Base-by-base conservation (phyloP, 1,140 invertebrate genomes). In the Euura saliciscinereae region DNA sequence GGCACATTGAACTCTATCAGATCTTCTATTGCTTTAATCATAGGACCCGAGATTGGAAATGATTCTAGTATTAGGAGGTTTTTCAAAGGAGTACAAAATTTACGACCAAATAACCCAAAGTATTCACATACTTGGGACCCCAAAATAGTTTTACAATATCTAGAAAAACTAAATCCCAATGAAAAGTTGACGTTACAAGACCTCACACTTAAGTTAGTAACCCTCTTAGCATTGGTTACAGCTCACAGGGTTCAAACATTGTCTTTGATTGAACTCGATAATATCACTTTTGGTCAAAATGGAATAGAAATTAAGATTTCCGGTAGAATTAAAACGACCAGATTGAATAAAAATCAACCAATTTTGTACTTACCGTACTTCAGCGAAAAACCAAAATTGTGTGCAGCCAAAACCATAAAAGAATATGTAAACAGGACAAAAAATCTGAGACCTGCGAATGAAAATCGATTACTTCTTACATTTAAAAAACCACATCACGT, bases 81-180 rank as follows among this genome's bases (percentile, higher is more conserved):
- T 71, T 74, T 83, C 65, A 82, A 79, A 74, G 82, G 77, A 28
- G 73, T 78, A 6, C 75, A 73, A 43, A 68, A 43, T 42, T 43
- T 76, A 11, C 73, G 76, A 51, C 78, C 81, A 5, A 13, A 73
- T 0, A 69, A 71, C 13, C 79, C 78, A 3, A 74, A 75, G 45
- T 82, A 83, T 68, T 65, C 76, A 28, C n/a, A 69, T 11, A 76
- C 75, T 2, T 82, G 80, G 80, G 79, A 83, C 65, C 13, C 72
- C 45, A n/a, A 73, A 68, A 8, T 65, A 71, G 64, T 46, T 51
- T 2, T 74, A 68, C 13, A 43, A 45, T 45, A 68, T 43, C 28
- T 78, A 43, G 71, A 11, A 51, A 68, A 4, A 43, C 46, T 13
- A 46, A 5, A 69, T 64, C 11, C 59, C 10, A 11, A 11, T 11